A percentile compares a stretch with the other conserved stretches of the same genome.
phyloP scores from a whole-genome alignment of 2,113 vertebrate genomes.

The Apus apus region DNA sequence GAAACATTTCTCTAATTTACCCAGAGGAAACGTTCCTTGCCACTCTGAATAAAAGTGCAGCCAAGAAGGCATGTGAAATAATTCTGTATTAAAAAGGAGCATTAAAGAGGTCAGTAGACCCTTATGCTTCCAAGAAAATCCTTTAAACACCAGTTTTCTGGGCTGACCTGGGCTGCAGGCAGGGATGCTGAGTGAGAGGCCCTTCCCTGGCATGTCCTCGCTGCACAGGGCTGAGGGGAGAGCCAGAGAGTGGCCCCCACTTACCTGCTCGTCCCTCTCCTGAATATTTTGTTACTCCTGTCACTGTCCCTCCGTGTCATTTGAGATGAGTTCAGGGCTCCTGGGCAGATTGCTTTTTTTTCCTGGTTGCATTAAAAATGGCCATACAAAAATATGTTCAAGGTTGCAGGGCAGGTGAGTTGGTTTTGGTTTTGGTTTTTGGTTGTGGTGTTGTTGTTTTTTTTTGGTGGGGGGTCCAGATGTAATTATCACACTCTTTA shows the following conservation, averaged over 20 bases:
- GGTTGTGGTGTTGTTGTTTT: not conserved
- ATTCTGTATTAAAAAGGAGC: conserved; percentile 68
- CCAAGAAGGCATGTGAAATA: conserved; percentile 51
- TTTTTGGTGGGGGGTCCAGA: not conserved
- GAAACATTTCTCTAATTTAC: conserved; percentile 65
- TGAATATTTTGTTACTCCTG: not conserved
- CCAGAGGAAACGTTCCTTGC: conserved; percentile 66
- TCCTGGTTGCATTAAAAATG: not conserved
- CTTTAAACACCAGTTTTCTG: conserved; percentile 54
- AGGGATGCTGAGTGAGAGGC: not conserved
- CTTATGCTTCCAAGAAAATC: conserved; percentile 65
- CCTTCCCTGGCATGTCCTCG: not conserved
- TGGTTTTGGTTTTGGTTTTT: not conserved
- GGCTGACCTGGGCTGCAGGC: conserved; percentile 10
- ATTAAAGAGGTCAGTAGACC: conserved; percentile 65
- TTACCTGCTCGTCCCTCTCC: not conserved
- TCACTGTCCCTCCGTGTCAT: conserved; percentile 46
- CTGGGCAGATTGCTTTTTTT: not conserved
- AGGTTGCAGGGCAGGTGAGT: not conserved
- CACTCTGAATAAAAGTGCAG: conserved; percentile 67
- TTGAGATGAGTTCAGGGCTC: conserved; percentile 44
- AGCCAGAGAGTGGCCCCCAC: not conserved
- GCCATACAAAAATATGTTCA: not conserved
- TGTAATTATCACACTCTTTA: not conserved
- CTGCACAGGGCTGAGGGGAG: not conserved